Evolutionary conservation across 2,797 vertebrate species (phyloP).

Genomic region (Mormyrus hasselquistii): DNA sequence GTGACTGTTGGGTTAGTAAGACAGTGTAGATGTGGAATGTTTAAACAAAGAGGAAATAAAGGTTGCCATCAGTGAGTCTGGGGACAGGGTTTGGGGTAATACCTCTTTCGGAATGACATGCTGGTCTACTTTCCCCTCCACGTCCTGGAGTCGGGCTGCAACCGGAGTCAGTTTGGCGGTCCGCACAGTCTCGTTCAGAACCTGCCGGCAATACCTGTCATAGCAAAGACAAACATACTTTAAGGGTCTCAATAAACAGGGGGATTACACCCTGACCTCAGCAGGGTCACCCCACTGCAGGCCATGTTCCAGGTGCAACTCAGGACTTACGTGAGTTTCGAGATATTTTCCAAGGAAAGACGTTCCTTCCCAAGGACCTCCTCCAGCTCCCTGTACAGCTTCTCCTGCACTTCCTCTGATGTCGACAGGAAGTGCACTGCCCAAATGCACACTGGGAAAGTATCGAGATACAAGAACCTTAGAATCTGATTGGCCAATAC

Average conservation of each 20-base stretch:
- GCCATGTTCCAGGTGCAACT: not conserved
- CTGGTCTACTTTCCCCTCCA: conserved; percentile 84
- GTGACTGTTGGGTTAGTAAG: not conserved
- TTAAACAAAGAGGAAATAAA: not conserved
- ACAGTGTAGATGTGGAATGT: not conserved
- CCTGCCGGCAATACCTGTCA: conserved; percentile 82
- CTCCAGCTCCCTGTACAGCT: conserved; percentile 73
- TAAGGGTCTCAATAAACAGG: too few species aligned
- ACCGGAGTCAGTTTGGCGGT: conserved; percentile 86
- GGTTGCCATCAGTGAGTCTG: not conserved
- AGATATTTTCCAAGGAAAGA: conserved; percentile 77
- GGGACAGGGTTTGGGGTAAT: not conserved
- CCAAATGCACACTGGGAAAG: conserved; percentile 84
- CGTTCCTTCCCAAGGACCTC: conserved; percentile 74
- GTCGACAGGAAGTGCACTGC: conserved; percentile 83
- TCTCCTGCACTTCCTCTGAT: conserved; percentile 81
- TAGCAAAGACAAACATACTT: not conserved
- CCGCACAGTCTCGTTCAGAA: conserved; percentile 87
- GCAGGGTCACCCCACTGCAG: not conserved
- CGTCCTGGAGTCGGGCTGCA: conserved; percentile 83
- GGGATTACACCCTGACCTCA: not conserved
- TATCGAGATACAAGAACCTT: not conserved
- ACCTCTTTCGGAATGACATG: conserved; percentile 92
- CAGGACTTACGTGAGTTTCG: conserved; percentile 76
- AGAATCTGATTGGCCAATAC: not conserved